Base-by-base conservation (phyloP, 2,113 vertebrate genomes). In the Donacobius atricapilla region DNA sequence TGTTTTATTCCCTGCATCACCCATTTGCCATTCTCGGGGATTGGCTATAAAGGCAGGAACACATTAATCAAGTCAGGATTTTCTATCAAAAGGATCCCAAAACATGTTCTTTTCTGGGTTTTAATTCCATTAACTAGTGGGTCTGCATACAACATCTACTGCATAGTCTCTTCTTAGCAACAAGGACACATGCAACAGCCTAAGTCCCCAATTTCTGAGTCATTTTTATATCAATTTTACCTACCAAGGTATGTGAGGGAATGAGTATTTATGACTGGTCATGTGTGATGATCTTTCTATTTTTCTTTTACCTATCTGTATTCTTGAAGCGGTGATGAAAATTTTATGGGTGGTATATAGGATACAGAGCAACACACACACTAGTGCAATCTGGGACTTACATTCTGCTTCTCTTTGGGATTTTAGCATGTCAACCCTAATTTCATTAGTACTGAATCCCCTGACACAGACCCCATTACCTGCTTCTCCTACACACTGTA, bases 11-110 rank as follows among this genome's bases (percentile, higher is more conserved):
- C 96, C 86, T 64, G 86, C 92, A 85, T 86, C 83, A 94, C 87
- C 70, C 79, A 65, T 56, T 96, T 96, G 20, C 17, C 69, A 13
- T 68, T 78, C 83, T 72, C 89, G 42, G 57, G 85, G 42, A 23
- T 10, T 89, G 64, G 47, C 51, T 95, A 91, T 91, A 97, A 97
- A 96, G 89, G 77, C 76, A 76, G 86, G 69, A 90, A 87, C 79
- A 80, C 71, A 86, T 94, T 93, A 94, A 91, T 94, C 66, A 95
- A 92, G 73, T 72, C 56, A 56, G 61, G 92, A 61, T 83, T 97
- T 97, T 93, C 68, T 83, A 69, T 15, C 87, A 78, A 64, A 84
- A 92, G 94, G 53, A 93, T 61, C 31, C 33, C 12, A 4, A 75
- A 87, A 31, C 17, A 6, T 31, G 42, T 42, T 48, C 6, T 58